Evolutionary conservation across 2,888 invertebrate genomes (phyloP).

Genomic region (Ormyrus nitidulus): DNA sequence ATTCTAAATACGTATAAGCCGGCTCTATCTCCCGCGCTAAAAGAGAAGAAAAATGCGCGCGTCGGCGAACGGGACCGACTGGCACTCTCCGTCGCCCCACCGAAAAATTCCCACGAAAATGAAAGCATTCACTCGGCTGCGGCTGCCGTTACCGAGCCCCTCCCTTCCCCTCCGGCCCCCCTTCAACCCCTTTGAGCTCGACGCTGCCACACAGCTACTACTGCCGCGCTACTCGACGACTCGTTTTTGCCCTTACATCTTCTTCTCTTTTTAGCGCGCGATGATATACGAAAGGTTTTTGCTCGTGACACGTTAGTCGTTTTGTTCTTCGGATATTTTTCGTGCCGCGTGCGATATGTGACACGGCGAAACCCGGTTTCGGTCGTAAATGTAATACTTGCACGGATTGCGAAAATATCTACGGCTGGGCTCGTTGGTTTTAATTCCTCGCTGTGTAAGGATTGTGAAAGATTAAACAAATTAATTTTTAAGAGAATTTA

Average conservation of each 20-base stretch:
- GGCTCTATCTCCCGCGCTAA: not conserved
- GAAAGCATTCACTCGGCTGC: not conserved
- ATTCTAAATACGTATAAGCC: not conserved
- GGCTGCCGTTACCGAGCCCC: not conserved
- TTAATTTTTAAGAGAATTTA: no score
- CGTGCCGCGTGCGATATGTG: not conserved
- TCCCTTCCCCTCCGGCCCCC: no score
- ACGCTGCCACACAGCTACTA: not conserved
- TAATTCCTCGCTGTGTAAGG: no score
- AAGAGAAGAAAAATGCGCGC: no score
- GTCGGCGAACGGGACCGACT: no score
- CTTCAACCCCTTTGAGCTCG: not conserved
- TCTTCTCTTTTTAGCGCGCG: constrained; percentile 11
- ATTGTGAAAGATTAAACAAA: no score
- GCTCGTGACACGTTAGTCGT: constrained; percentile 1
- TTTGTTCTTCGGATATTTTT: not conserved
- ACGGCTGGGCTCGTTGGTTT: no score
- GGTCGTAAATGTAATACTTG: no score
- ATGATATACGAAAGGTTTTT: constrained; percentile 3
- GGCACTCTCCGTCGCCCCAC: no score
- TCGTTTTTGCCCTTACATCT: constrained; percentile 9
- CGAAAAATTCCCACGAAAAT: not conserved
- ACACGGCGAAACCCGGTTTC: no score
- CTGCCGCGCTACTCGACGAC: not conserved
- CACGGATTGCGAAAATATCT: no score